phyloP scores from a whole-genome alignment of 2,797 vertebrate genomes.

The Lepidocolaptes lacrymiger region DNA sequence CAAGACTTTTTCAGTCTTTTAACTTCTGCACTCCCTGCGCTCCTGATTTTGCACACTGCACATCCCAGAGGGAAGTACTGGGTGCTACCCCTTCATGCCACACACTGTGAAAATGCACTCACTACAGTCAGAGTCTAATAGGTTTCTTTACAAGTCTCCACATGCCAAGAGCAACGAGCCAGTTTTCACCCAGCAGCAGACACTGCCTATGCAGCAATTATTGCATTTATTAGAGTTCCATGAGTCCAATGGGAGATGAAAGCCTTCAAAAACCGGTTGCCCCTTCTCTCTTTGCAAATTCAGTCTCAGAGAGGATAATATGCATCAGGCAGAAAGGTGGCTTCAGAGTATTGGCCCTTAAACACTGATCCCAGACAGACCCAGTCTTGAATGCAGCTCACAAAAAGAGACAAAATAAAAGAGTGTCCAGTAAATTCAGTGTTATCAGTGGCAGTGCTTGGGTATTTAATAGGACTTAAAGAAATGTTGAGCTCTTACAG shows the following conservation, averaged over 20 bases:
- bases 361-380: not conserved
- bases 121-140: not conserved
- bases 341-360: not conserved
- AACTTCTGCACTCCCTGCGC: not conserved
- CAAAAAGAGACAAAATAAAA: not conserved
- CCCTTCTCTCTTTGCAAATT: not conserved
- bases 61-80: not conserved
- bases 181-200: not conserved
- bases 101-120: not conserved
- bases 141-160: not conserved
- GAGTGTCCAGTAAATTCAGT: not conserved
- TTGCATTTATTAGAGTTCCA: not conserved
- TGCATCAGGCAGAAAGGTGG: not conserved
- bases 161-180: not conserved
- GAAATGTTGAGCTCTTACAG: not conserved
- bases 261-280: not conserved
- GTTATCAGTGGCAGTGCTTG: not conserved
- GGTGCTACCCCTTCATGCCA: not conserved
- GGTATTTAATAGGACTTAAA: not conserved
- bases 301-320: not conserved
- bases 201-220: not conserved
- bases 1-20: not conserved
- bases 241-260: rapidly evolving
- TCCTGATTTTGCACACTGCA: not conserved
- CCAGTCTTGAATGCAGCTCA: not conserved